These are phyloP conservation scores for Peromyscus attwateri DNA, from an alignment of 2,797 vertebrate species.

Conservation along the genomic window DNA sequence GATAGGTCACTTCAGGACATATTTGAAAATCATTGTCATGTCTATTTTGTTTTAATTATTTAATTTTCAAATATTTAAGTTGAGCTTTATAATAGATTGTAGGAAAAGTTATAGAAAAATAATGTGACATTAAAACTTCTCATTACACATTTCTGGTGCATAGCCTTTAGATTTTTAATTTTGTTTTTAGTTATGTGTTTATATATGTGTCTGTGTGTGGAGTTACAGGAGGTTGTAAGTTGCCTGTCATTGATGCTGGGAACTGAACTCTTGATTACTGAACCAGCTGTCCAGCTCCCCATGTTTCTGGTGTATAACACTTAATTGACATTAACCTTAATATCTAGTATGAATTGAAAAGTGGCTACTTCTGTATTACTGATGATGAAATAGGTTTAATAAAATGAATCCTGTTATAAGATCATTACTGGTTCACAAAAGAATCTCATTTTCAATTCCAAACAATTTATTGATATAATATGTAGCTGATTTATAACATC, in stretches of 20 bases:
- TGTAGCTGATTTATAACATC: neutral
- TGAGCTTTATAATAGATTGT: neutral
- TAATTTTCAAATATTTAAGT: constrained; percentile 6
- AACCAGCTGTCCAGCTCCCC: too few species aligned
- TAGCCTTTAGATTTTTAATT: neutral
- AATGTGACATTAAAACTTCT: neutral
- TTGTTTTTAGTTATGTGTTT: neutral
- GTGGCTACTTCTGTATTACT: neutral
- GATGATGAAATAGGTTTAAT: neutral
- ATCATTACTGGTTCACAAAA: neutral
- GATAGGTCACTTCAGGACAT: neutral
- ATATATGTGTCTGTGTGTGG: neutral
- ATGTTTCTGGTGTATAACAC: neutral
- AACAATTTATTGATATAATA: neutral
- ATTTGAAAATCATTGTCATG: neutral
- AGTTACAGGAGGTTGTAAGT: neutral
- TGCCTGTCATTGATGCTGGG: neutral
- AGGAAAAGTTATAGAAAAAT: neutral
- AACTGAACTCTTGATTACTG: neutral
- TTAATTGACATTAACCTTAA: neutral
- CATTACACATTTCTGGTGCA: neutral
- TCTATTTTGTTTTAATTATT: neutral
- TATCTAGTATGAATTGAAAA: neutral
- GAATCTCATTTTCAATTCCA: constrained; percentile 9
- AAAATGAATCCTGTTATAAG: neutral